These are phyloP conservation scores for Sarcophaga carnaria DNA, from an alignment of 2,888 invertebrate genomes.

Conservation along the genomic window DNA sequence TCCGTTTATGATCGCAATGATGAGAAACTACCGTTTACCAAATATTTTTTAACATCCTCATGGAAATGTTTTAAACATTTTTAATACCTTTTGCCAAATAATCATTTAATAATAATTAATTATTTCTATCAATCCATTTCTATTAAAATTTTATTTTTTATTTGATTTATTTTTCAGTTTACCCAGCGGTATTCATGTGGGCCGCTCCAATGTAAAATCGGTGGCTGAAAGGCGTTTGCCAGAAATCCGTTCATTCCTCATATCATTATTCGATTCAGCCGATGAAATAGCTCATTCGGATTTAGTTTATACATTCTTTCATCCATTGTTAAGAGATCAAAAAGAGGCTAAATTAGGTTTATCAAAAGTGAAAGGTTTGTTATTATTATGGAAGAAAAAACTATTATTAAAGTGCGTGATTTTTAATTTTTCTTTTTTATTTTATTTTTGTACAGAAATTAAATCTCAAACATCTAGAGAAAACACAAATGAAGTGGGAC, in stretches of 20 bases:
- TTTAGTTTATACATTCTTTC: slow-evolving; percentile 99
- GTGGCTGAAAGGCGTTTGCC: slow-evolving; percentile 96
- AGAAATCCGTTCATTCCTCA: slow-evolving; percentile 94
- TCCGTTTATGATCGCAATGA: no score
- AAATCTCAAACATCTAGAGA: slow-evolving; percentile 78
- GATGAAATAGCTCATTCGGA: slow-evolving; percentile 98
- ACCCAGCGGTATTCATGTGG: slow-evolving; percentile 90
- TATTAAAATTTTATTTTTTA: neutral
- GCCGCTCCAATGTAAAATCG: slow-evolving; percentile 96
- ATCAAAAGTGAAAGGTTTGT: slow-evolving; percentile 88
- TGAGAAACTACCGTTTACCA: no score
- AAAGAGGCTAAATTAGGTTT: slow-evolving; percentile 92
- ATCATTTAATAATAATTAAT: no score
- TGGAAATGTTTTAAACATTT: no score
- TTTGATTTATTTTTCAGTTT: slow-evolving; percentile 81
- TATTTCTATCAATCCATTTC: no score
- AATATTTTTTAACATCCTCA: no score
- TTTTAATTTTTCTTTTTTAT: neutral
- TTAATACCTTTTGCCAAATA: no score
- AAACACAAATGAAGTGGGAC: slow-evolving; percentile 84
- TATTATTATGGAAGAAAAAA: neutral
- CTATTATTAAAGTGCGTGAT: neutral
- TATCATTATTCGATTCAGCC: slow-evolving; percentile 92
- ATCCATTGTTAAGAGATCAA: slow-evolving; percentile 96
- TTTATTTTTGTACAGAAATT: slow-evolving; percentile 72